Evolutionary conservation across 1,140 invertebrate species (phyloP).

Genomic region (Drosophila orena): DNA sequence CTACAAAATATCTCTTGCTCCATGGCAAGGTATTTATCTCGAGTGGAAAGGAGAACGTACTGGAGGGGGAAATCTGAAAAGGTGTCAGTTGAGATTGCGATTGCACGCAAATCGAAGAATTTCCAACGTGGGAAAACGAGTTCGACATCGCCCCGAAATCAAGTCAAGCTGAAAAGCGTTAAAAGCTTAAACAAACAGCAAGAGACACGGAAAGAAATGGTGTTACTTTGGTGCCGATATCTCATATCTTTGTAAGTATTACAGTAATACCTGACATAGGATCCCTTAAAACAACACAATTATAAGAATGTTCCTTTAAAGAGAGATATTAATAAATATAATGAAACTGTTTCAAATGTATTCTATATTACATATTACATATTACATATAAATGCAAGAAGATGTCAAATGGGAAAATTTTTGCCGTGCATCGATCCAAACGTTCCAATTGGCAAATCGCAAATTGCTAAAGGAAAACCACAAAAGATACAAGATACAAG

Average conservation of each 20-base stretch:
- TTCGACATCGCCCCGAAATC: constrained; percentile 69
- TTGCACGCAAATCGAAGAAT: constrained; percentile 80
- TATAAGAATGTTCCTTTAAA: no score
- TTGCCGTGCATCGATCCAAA: background rate
- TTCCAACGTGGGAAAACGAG: constrained; percentile 81
- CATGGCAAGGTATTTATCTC: constrained; percentile 30
- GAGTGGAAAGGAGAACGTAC: constrained; percentile 17
- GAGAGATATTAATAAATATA: no score
- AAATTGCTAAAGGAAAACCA: constrained; percentile 50
- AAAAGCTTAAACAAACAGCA: constrained; percentile 74
- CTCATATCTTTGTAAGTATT: background rate
- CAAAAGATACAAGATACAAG: constrained; percentile 47
- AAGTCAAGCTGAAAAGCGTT: constrained; percentile 74
- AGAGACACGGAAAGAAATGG: constrained; percentile 8
- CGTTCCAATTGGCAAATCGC: constrained; percentile 55
- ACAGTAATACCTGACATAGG: background rate
- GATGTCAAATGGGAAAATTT: background rate
- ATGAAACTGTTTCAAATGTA: no score
- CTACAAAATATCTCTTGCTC: constrained; percentile 13
- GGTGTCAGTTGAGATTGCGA: constrained; percentile 79
- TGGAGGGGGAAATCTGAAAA: constrained; percentile 44
- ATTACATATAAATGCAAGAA: background rate
- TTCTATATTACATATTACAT: no score
- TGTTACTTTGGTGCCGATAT: background rate
- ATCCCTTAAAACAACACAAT: no score